Evolutionary conservation across 2,888 invertebrate species (phyloP).

Genomic region (Drosophila limbata): DNA sequence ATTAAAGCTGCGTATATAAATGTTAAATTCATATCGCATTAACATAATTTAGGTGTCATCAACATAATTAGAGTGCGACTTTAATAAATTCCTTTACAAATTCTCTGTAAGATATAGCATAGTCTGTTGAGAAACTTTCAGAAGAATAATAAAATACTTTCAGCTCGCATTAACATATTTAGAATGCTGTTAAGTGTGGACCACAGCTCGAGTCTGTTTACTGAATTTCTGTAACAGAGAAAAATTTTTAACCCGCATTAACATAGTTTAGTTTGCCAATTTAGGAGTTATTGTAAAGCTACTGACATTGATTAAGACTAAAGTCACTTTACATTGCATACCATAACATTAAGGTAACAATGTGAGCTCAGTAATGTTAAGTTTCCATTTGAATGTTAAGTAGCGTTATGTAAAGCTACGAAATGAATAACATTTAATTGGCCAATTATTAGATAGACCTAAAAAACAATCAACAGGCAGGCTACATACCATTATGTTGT

Average conservation of each 20-base stretch:
- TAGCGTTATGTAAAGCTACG: conserved; percentile 2
- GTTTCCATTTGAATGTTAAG: conserved; percentile 4
- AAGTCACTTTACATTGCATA: neutral
- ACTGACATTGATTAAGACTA: neutral
- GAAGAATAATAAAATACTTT: neutral
- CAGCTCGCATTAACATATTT: neutral
- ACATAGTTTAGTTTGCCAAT: neutral
- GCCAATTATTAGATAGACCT: conserved; percentile 15
- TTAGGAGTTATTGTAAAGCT: too few relatives aligned
- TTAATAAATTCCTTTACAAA: neutral
- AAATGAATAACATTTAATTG: conserved; percentile 8
- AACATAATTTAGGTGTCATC: conserved; percentile 5
- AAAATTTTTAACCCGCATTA: neutral
- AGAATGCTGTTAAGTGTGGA: too few relatives aligned
- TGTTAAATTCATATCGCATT: conserved; percentile 9
- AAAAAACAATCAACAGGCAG: conserved; percentile 1
- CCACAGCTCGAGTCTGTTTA: too few relatives aligned
- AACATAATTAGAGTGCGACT: neutral
- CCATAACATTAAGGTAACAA: neutral
- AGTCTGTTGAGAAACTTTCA: too few relatives aligned
- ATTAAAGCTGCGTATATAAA: neutral
- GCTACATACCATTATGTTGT: conserved; percentile 4
- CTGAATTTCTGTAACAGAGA: too few relatives aligned
- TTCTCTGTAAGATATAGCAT: neutral
- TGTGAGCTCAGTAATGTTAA: neutral